phyloP scores from a whole-genome alignment of 53 echinoderm and acorn worm genomes.

The Holothuria leucospilota region DNA sequence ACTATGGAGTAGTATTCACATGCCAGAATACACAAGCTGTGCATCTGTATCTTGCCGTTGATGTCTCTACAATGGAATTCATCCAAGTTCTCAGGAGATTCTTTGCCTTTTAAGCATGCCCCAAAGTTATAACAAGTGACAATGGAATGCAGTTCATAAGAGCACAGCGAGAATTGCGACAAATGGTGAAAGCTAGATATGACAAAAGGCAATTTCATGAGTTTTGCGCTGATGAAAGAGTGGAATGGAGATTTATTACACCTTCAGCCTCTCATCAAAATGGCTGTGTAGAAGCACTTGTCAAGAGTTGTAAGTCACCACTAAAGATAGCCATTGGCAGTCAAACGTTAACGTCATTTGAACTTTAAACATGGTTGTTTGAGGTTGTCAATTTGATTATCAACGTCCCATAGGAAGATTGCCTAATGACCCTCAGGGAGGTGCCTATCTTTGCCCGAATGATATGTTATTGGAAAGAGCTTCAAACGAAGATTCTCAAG shows the following conservation, averaged over 20 bases:
- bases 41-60: slow-evolving; percentile 49
- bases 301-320: slow-evolving; percentile 61
- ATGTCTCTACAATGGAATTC: slow-evolving; percentile 41
- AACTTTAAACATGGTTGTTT: slow-evolving; percentile 28
- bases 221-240: slow-evolving; percentile 51
- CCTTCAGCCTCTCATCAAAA: slow-evolving; percentile 59
- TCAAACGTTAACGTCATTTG: slow-evolving; percentile 40
- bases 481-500: slow-evolving; percentile 50
- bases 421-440: slow-evolving; percentile 62
- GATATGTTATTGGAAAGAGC: slow-evolving; percentile 60
- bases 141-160: slow-evolving; percentile 59
- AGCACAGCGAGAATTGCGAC: slow-evolving; percentile 47
- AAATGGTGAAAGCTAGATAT: slow-evolving; percentile 49
- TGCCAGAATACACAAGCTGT: slow-evolving; percentile 56
- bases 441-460: slow-evolving; percentile 57
- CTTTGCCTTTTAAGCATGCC: slow-evolving; percentile 39
- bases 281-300: slow-evolving; percentile 56
- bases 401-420: slow-evolving; percentile 62
- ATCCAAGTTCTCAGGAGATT: slow-evolving; percentile 51
- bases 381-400: slow-evolving; percentile 57
- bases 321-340: slow-evolving; percentile 49
- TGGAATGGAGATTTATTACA: slow-evolving; percentile 50
- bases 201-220: slow-evolving; percentile 11
- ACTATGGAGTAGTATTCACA: slow-evolving; percentile 65
- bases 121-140: slow-evolving; percentile 42